Evolutionary conservation across 2,113 vertebrate genomes (phyloP).

Genomic region (Silurus asotus): DNA sequence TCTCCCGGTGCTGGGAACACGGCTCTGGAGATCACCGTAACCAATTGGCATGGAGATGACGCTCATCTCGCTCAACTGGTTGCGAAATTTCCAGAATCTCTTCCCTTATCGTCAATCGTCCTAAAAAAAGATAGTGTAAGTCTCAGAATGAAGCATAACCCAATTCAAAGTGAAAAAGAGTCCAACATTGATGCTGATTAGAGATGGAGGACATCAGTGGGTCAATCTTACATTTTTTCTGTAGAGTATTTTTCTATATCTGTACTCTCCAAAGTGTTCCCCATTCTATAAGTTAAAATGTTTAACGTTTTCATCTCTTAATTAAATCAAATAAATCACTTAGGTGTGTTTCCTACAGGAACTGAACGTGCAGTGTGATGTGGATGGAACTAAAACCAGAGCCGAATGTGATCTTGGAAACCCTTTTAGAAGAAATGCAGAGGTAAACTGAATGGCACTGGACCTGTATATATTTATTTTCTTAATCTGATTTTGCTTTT

Average conservation of each 20-base stretch:
- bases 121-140: conserved; percentile 67
- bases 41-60: conserved; percentile 84
- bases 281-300: not conserved
- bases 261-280: not conserved
- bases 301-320: not conserved
- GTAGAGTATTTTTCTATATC: not conserved
- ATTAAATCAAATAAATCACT: not conserved
- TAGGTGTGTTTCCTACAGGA: conserved; percentile 66
- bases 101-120: conserved; percentile 77
- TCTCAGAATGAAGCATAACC: not conserved
- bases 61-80: conserved; percentile 81
- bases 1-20: conserved; percentile 83
- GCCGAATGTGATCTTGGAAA: conserved; percentile 88
- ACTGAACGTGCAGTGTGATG: conserved; percentile 75
- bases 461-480: not conserved
- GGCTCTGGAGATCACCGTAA: conserved; percentile 85
- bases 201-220: not conserved
- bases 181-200: not conserved
- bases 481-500: not conserved
- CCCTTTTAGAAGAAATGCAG: conserved; percentile 85
- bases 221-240: not conserved
- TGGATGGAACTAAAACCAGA: conserved; percentile 81
- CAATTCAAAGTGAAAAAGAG: not conserved
- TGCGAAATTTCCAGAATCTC: conserved; percentile 78
- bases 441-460: conserved; percentile 68